phyloP scores from a whole-genome alignment of 2,113 vertebrate species.

The Larimichthys crocea region DNA sequence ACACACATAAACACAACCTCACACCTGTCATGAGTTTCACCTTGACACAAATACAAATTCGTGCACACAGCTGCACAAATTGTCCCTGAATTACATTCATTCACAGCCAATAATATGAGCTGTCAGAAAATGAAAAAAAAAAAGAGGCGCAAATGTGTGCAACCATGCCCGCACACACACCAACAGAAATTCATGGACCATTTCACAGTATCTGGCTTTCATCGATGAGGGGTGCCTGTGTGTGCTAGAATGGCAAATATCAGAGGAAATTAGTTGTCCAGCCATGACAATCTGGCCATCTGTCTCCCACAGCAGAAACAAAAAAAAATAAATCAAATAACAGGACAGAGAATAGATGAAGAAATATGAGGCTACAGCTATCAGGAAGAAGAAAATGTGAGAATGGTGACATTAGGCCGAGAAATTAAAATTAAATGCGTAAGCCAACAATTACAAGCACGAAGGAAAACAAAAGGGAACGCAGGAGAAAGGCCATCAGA shows the following conservation, averaged over 20 bases:
- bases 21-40: conserved; percentile 24
- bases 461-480: neutral
- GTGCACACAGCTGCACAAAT: conserved; percentile 35
- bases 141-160: neutral
- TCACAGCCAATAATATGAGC: conserved; percentile 33
- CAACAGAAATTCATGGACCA: conserved; percentile 41
- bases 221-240: conserved; percentile 21
- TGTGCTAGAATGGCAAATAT: conserved; percentile 51
- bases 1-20: neutral
- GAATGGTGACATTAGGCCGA: neutral
- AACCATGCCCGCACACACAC: conserved; percentile 2
- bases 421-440: neutral
- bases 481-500: neutral
- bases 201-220: conserved; percentile 48
- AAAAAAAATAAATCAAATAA: conserved; percentile 41
- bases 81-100: conserved; percentile 25
- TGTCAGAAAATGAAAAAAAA: conserved; percentile 28
- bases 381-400: neutral
- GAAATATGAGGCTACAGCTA: conserved; percentile 4
- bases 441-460: neutral
- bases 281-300: conserved; percentile 48
- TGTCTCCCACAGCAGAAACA: conserved; percentile 38
- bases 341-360: conserved; percentile 6
- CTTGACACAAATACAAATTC: conserved; percentile 28
- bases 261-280: conserved; percentile 58